Conservation (phyloP, 2,113 vertebrate species). For the Trogon surrucura region DNA sequence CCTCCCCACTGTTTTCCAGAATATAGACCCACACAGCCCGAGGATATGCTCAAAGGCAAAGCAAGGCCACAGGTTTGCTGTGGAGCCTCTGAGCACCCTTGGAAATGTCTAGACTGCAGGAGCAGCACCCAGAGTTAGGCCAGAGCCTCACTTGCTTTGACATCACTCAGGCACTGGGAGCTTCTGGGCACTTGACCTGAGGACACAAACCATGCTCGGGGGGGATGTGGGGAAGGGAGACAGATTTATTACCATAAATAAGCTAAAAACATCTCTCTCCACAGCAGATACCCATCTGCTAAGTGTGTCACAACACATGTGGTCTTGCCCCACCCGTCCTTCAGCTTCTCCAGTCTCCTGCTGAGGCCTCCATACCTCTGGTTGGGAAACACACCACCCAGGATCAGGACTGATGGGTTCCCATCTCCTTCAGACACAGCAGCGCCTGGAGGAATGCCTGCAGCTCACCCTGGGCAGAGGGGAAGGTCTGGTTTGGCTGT, state of each 20-base stretch:
- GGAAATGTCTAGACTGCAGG: not conserved
- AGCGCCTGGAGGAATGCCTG: not conserved
- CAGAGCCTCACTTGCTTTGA: not conserved
- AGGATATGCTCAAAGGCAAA: not conserved
- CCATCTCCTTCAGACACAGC: not conserved
- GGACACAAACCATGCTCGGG: not conserved
- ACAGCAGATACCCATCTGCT: slow-evolving; percentile 40
- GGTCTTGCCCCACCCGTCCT: slow-evolving; percentile 30
- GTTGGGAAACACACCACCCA: slow-evolving; percentile 40
- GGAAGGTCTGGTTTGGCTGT: not conserved
- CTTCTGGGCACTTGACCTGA: not conserved
- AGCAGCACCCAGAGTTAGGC: not conserved
- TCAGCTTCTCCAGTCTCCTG: slow-evolving; percentile 38
- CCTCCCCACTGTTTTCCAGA: not conserved
- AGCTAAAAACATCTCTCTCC: slow-evolving; percentile 1
- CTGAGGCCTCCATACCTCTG: slow-evolving; percentile 30
- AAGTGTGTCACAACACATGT: slow-evolving; percentile 48
- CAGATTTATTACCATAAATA: slow-evolving; percentile 44
- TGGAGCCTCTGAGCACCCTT: not conserved
- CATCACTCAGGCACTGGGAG: not conserved
- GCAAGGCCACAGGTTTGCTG: fast-evolving
- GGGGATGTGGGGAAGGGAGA: not conserved
- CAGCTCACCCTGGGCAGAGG: not conserved
- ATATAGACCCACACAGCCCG: not conserved
- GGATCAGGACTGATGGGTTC: slow-evolving; percentile 43